Conservation (phyloP, 2,888 invertebrate species). For the Artemia sinica region DNA sequence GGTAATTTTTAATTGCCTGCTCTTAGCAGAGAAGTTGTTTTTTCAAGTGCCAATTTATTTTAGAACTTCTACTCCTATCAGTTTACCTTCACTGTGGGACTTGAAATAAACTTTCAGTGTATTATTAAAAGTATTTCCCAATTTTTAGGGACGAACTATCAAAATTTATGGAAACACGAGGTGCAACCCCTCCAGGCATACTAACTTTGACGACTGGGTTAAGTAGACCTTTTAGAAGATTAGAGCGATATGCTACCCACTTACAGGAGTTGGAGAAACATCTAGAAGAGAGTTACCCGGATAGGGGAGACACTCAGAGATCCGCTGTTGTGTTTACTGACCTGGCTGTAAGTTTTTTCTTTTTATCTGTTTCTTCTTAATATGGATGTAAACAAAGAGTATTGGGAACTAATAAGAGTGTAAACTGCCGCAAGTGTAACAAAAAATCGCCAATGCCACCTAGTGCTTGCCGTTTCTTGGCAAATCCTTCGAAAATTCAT, state of each 20-base stretch:
- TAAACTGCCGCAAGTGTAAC: too few species aligned
- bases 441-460: too few species aligned
- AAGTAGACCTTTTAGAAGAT: conserved; percentile 81
- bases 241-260: conserved; percentile 75
- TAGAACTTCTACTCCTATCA: not conserved
- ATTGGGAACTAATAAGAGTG: too few species aligned
- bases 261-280: conserved; percentile 87
- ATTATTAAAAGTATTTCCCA: not conserved
- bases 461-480: too few species aligned
- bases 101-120: not conserved
- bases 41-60: not conserved
- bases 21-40: not conserved
- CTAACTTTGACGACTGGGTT: conserved; percentile 77
- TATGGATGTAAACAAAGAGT: not conserved
- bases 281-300: conserved; percentile 83
- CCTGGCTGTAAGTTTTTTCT: conserved; percentile 52
- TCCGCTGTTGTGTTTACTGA: conserved; percentile 87
- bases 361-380: not conserved
- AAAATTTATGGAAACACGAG: conserved; percentile 70
- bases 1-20: too few species aligned
- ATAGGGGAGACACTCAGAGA: conserved; percentile 88
- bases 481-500: too few species aligned
- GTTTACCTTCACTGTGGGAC: not conserved
- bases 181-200: conserved; percentile 66
- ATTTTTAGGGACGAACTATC: conserved; percentile 53